Conservation (phyloP, 35 echinoderm and acorn worm genomes). For the Lytechinus variegatus region DNA sequence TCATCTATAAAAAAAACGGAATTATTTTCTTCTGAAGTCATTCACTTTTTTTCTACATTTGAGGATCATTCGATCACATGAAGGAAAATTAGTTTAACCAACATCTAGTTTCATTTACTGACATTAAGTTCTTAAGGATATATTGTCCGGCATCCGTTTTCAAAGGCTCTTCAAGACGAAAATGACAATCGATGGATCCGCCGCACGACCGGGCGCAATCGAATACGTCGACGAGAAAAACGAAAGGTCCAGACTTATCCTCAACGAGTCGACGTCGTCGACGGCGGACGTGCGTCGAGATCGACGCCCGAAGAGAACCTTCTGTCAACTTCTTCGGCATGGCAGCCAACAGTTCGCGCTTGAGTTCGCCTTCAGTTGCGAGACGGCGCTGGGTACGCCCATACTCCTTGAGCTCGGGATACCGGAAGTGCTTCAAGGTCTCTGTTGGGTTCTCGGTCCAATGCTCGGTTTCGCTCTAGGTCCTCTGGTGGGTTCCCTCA, state of each 20-base stretch:
- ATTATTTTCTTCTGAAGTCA: too few species aligned
- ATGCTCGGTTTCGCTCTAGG: constrained; percentile 68
- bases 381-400: constrained; percentile 81
- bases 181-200: not conserved
- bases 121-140: too few species aligned
- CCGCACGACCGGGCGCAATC: not conserved
- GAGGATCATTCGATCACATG: too few species aligned
- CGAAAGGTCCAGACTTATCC: not conserved
- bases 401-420: constrained; percentile 74
- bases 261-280: not conserved
- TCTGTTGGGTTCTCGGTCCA: constrained; percentile 79
- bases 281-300: not conserved
- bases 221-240: not conserved
- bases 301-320: not conserved
- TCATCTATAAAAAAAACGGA: too few species aligned
- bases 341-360: constrained; percentile 41
- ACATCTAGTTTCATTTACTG: too few species aligned
- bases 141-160: too few species aligned
- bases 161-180: not conserved
- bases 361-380: constrained; percentile 81
- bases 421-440: constrained; percentile 69
- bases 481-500: constrained; percentile 73
- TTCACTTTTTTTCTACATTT: too few species aligned
- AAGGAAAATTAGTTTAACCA: too few species aligned
- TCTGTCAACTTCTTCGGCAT: constrained; percentile 23